Evolutionary conservation across 2,113 vertebrate genomes (phyloP).

Genomic region (Eidolon helvum): DNA sequence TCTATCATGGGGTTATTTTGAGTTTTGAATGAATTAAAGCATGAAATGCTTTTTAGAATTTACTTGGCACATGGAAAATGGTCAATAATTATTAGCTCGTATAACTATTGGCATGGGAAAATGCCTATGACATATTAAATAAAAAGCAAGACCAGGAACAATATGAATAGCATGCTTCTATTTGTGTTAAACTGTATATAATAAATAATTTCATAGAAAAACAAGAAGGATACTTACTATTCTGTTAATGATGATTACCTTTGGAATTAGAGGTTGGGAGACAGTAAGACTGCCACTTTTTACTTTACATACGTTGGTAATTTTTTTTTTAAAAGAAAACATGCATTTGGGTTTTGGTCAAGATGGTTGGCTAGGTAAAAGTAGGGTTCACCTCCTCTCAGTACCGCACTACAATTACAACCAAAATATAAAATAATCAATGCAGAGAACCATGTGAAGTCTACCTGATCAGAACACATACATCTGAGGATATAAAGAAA

Average conservation of each 20-base stretch:
- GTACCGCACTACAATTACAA: too few relatives aligned
- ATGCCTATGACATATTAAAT: neutral
- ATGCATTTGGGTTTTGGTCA: too few relatives aligned
- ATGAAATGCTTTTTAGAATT: neutral
- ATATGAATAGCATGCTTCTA: neutral
- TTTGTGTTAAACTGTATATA: neutral
- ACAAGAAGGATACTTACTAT: neutral
- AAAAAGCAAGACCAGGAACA: constrained; percentile 32
- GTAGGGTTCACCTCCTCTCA: too few relatives aligned
- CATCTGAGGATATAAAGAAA: too few relatives aligned
- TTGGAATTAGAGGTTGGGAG: neutral
- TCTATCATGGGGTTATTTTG: neutral
- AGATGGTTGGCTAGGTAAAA: too few relatives aligned
- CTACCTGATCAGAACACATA: too few relatives aligned
- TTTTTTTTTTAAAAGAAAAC: too few relatives aligned
- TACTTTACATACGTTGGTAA: neutral
- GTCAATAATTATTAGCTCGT: neutral
- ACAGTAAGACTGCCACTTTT: neutral
- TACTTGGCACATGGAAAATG: neutral
- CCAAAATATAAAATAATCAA: too few relatives aligned
- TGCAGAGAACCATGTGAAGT: too few relatives aligned
- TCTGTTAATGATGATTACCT: neutral
- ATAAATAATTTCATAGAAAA: constrained; percentile 27
- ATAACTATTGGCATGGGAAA: constrained; percentile 28
- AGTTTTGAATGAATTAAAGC: constrained; percentile 38